Percentiles rank a stretch among this genome's conserved stretches.
Evolutionary conservation across 1,140 invertebrate species (phyloP).

Genomic region (Bradysia coprophila): DNA sequence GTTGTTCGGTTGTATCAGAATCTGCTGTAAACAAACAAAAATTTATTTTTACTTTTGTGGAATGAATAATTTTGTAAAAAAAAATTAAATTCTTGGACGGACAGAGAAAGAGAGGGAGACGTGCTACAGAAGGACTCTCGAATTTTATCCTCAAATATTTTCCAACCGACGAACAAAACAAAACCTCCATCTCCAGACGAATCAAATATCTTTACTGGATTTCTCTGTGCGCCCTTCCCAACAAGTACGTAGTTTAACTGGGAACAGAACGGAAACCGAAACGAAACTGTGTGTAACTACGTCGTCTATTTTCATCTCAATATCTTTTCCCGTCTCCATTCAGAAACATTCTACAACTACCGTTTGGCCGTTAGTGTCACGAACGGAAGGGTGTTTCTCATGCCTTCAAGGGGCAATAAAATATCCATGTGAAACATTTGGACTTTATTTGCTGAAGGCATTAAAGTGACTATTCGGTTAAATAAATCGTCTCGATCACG

Average conservation of each 20-base stretch:
- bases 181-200: too few species aligned
- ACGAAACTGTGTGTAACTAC: too few species aligned
- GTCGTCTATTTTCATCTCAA: too few species aligned
- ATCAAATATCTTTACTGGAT: too few species aligned
- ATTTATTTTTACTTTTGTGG: not conserved
- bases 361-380: conserved; percentile 2
- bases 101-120: not conserved
- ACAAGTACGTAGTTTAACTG: too few species aligned
- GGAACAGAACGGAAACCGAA: too few species aligned
- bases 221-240: too few species aligned
- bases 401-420: not conserved
- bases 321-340: too few species aligned
- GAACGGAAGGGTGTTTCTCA: not conserved
- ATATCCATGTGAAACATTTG: not conserved
- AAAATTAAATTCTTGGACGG: not conserved
- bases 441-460: not conserved
- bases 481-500: not conserved
- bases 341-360: conserved; percentile 1
- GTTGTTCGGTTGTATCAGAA: conserved; percentile 47
- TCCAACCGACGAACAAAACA: too few species aligned
- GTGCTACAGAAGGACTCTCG: too few species aligned
- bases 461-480: not conserved
- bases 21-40: conserved; percentile 45
- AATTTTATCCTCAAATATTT: too few species aligned
- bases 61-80: not conserved